Conservation (phyloP, 2,888 invertebrate genomes). For the Geotrupes spiniger region DNA sequence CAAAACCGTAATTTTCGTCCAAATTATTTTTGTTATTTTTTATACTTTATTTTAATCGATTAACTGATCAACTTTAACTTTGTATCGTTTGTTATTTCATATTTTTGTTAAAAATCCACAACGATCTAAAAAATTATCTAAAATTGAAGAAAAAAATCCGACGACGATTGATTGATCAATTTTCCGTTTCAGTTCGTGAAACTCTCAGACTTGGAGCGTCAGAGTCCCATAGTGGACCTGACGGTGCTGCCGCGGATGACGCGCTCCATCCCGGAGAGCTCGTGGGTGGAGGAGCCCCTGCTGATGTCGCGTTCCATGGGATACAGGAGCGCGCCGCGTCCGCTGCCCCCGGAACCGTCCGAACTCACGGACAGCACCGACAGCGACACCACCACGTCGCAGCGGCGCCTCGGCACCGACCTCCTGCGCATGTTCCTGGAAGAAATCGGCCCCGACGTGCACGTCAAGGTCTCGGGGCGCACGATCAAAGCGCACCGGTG, state of each 20-base stretch:
- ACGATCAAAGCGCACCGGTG: slow-evolving; percentile 88
- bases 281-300: slow-evolving; percentile 63
- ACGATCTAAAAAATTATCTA: too few species aligned
- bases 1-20: too few species aligned
- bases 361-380: slow-evolving; percentile 38
- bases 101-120: too few species aligned
- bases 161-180: slow-evolving; percentile 38
- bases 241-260: slow-evolving; percentile 59
- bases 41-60: too few species aligned
- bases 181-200: slow-evolving; percentile 59
- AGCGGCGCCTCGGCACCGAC: slow-evolving; percentile 73
- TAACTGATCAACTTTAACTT: too few species aligned
- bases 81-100: too few species aligned
- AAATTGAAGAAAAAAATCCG: background rate
- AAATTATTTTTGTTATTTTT: too few species aligned
- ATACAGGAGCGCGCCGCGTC: slow-evolving; percentile 46
- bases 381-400: slow-evolving; percentile 25
- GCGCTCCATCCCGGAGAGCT: slow-evolving; percentile 66
- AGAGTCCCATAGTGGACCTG: slow-evolving; percentile 54
- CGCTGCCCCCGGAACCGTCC: slow-evolving; percentile 43
- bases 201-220: slow-evolving; percentile 76
- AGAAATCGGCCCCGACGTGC: slow-evolving; percentile 87
- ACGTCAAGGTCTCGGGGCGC: slow-evolving; percentile 67
- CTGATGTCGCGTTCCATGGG: slow-evolving; percentile 64
- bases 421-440: slow-evolving; percentile 87